A percentile compares a stretch with the other conserved stretches of the same genome.
Evolutionary conservation across 2,888 invertebrate species (phyloP).

Genomic region (Lasioglossum marginatum): DNA sequence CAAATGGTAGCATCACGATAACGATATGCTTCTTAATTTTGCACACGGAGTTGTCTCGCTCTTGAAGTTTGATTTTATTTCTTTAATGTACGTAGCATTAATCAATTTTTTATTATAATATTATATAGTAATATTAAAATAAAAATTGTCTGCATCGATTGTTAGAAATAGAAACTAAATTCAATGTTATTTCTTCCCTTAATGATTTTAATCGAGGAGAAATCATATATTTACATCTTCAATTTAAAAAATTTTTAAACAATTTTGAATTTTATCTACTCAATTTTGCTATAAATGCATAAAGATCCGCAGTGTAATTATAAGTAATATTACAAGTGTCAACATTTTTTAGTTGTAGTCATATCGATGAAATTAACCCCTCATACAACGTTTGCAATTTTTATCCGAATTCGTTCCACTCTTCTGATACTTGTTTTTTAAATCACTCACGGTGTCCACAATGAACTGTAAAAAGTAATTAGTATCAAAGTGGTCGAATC

Average conservation of each 20-base stretch:
- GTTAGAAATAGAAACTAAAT: too few relatives aligned
- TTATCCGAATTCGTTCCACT: not conserved
- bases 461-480: not conserved
- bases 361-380: not conserved
- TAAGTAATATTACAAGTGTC: too few relatives aligned
- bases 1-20: not conserved
- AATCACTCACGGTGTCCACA: not conserved
- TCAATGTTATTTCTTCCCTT: too few relatives aligned
- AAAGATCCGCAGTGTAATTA: too few relatives aligned
- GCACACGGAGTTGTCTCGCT: not conserved
- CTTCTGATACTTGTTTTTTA: not conserved
- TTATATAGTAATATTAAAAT: too few relatives aligned
- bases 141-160: too few relatives aligned
- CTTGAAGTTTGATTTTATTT: not conserved
- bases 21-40: not conserved
- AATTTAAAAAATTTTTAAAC: too few relatives aligned
- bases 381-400: not conserved
- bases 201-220: too few relatives aligned
- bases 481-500: not conserved
- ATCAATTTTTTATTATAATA: not conserved
- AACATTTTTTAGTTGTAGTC: not conserved
- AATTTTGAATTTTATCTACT: too few relatives aligned
- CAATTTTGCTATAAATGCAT: too few relatives aligned
- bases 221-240: too few relatives aligned
- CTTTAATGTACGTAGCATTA: not conserved